Base-by-base conservation (phyloP, 2,888 invertebrate genomes). In the Trimorus sp. region DNA sequence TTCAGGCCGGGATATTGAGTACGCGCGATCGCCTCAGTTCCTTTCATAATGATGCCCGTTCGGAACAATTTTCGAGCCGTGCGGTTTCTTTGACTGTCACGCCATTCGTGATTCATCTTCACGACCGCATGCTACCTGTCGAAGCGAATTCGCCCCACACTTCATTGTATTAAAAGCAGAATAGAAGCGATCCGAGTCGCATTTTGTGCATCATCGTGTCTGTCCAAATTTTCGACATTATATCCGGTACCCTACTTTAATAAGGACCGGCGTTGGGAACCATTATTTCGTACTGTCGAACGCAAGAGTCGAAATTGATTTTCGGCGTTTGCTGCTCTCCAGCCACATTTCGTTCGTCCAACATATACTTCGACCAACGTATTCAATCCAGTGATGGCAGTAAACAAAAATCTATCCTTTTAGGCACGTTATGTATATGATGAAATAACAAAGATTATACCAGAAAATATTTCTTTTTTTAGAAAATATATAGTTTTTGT, bases 51-150 rank as follows among this genome's bases (percentile, higher is more conserved):
- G 89, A 90, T 89, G 89, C 89, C 89, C 87, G 89, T 87, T 85
- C 86, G 84, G 86, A 88, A 89, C 89, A 89, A 90, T 90, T 90
- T 90, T 86, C 79, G 85, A 84, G 80, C 84, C 79, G 84, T 85
- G 89, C 90, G 88, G 90, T 88, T 88, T 89, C 90, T 90, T 91
- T 91, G 89, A 90, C 83, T 90, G 90, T 90, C 89, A 88, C 89
- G 89, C 88, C 83, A 88, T 86, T 84, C 80, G 76, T 85, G 80
- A 66, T 78, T 81, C 77, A 71, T 79, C 71, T 53, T 49, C 54
- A 63, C 71, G 66, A 68, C 79, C 79, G 84, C 84, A 85, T 79
- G 65, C 81, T 84, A 82, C 83, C 73, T 75, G 75, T 73, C 77
- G 58, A 51, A 63, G 62, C 65, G 38, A 79, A 79, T 79, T 84